Conservation (phyloP, 2,888 invertebrate species). For the Galerucella calmariensis region DNA sequence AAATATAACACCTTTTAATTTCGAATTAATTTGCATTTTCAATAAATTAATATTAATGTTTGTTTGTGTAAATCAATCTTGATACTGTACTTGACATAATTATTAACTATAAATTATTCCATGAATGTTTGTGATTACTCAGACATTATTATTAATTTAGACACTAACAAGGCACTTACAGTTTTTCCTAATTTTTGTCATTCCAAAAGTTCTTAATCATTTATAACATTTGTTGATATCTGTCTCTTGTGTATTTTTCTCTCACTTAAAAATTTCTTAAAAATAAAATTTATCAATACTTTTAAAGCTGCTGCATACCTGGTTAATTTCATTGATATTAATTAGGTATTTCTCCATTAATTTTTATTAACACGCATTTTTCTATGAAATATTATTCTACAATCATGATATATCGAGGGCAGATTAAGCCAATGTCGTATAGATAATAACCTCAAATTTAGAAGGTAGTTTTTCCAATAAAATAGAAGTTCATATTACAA, state of each 20-base stretch:
- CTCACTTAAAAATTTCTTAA: no score
- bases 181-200: no score
- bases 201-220: no score
- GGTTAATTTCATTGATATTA: no score
- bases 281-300: no score
- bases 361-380: no score
- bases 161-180: no score
- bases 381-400: neutral
- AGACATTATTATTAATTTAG: neutral
- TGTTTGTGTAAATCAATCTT: neutral
- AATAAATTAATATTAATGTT: neutral
- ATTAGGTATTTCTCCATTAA: no score
- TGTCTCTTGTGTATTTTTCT: no score
- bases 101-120: neutral
- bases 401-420: neutral
- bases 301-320: no score
- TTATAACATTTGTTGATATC: no score
- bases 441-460: constrained; percentile 7
- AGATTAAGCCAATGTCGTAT: constrained; percentile 1
- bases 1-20: neutral
- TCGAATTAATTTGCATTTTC: neutral
- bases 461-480: constrained; percentile 12
- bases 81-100: neutral
- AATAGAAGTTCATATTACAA: constrained; percentile 8
- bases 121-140: neutral